Evolutionary conservation across 2,797 vertebrate species (phyloP).

Genomic region (Leontopithecus rosalia): DNA sequence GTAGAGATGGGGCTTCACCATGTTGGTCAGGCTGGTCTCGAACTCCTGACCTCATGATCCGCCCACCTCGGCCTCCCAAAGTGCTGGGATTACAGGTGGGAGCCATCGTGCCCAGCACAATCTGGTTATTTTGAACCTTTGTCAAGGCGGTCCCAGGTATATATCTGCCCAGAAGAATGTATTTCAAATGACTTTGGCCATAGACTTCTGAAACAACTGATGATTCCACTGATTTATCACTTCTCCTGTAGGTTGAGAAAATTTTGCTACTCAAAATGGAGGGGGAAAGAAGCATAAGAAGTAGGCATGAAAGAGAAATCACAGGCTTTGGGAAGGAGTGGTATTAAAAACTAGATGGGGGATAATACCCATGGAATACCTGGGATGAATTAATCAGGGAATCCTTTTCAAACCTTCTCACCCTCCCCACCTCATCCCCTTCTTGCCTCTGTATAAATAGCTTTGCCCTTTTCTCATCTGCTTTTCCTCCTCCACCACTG

Average conservation of each 20-base stretch:
- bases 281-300: background rate
- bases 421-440: too few species aligned
- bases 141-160: background rate
- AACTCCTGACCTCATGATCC: too few species aligned
- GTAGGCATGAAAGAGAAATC: background rate
- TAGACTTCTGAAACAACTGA: background rate
- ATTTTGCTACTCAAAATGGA: background rate
- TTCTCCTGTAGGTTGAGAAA: background rate
- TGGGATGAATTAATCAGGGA: too few species aligned
- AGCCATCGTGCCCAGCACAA: background rate
- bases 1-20: too few species aligned
- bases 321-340: background rate
- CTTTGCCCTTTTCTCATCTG: background rate
- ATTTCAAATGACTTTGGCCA: background rate
- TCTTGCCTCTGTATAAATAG: background rate
- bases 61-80: too few species aligned
- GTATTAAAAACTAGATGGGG: too few species aligned
- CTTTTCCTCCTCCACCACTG: background rate
- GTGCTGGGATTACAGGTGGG: too few species aligned
- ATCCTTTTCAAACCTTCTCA: background rate
- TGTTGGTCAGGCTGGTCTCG: too few species aligned
- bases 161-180: background rate
- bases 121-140: slow-evolving; percentile 38
- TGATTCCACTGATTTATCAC: background rate
- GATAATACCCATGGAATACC: background rate